Conservation (phyloP, 2,797 vertebrate species). For the Phrynocephalus guinanensis region DNA sequence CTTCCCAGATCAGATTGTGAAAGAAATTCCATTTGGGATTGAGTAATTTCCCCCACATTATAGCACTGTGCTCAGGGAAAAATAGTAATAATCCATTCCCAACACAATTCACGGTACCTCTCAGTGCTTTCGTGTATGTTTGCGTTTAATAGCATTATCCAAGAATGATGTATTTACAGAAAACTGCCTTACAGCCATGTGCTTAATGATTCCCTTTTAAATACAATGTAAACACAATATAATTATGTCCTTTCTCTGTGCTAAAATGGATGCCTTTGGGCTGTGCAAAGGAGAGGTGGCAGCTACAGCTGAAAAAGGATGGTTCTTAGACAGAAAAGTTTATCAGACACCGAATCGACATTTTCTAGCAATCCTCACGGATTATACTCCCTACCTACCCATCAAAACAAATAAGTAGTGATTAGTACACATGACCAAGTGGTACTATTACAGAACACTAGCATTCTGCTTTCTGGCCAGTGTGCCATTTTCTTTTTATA, state of each 20-base stretch:
- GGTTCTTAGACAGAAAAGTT: background rate
- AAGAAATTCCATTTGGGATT: conserved; percentile 24
- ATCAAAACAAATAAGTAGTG: no score
- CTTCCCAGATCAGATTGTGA: background rate
- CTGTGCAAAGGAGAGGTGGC: no score
- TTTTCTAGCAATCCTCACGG: background rate
- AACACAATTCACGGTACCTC: background rate
- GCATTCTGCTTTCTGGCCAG: background rate
- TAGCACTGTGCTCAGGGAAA: background rate
- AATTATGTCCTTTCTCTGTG: conserved; percentile 10
- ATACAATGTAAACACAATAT: conserved; percentile 22
- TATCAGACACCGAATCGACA: background rate
- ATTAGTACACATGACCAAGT: background rate
- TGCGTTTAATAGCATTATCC: conserved; percentile 22
- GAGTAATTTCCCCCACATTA: background rate
- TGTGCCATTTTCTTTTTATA: no score
- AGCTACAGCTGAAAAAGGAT: background rate
- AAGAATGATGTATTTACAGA: conserved; percentile 12
- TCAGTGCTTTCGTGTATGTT: background rate
- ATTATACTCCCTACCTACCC: no score
- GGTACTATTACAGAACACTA: no score
- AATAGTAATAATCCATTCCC: background rate
- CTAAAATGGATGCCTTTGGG: conserved; percentile 15
- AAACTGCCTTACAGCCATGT: conserved; percentile 25
- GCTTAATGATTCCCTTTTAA: conserved; percentile 12